phyloP scores from a whole-genome alignment of 2,888 invertebrate species.

The Leptinotarsa tumamoca region DNA sequence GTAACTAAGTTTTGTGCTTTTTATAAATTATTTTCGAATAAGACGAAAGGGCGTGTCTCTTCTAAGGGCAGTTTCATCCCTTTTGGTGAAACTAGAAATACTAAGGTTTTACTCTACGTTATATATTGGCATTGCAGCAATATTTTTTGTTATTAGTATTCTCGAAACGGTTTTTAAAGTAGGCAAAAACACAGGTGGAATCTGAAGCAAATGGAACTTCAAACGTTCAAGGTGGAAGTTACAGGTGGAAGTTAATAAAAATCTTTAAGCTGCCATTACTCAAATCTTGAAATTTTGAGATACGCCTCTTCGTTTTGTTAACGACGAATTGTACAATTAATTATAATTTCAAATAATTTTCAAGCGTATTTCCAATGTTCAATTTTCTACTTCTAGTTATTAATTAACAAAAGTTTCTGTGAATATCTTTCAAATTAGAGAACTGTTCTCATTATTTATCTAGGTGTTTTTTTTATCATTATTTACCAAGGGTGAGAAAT shows the following conservation, averaged over 20 bases:
- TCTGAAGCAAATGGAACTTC: too few species aligned
- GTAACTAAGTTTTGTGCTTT: not conserved
- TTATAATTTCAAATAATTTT: too few species aligned
- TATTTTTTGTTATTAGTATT: not conserved
- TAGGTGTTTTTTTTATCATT: too few species aligned
- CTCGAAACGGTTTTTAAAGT: not conserved
- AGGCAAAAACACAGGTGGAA: not conserved
- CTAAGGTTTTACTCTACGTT: not conserved
- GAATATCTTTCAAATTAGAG: too few species aligned
- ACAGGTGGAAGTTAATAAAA: not conserved
- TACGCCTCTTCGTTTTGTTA: slow-evolving; percentile 1
- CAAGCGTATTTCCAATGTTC: too few species aligned
- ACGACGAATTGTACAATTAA: not conserved
- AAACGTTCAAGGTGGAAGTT: too few species aligned
- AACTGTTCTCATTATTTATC: too few species aligned
- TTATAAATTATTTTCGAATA: not conserved
- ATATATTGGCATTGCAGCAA: not conserved
- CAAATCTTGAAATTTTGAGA: not conserved
- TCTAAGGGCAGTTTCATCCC: not conserved
- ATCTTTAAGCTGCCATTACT: not conserved
- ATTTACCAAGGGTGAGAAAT: too few species aligned
- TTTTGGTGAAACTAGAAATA: not conserved
- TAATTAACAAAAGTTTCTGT: too few species aligned
- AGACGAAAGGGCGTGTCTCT: not conserved
- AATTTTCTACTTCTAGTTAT: too few species aligned